These are phyloP conservation scores for Amblyraja radiata DNA, from an alignment of 2,797 vertebrate species.

Conservation along the genomic window DNA sequence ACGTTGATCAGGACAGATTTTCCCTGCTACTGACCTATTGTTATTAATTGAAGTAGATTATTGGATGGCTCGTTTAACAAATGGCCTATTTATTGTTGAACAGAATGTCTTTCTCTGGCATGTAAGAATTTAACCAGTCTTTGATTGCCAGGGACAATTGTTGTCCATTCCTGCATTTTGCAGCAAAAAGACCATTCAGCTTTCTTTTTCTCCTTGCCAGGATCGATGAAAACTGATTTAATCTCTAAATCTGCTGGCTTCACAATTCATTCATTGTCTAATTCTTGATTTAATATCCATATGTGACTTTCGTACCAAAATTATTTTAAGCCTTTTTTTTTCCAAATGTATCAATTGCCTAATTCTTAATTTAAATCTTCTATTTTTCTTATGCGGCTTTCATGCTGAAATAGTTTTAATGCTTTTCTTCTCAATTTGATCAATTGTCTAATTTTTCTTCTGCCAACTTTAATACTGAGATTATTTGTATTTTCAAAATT, in stretches of 20 bases:
- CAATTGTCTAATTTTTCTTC: too few species aligned
- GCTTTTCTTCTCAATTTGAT: too few species aligned
- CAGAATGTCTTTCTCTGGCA: not conserved
- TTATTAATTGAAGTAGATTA: constrained; percentile 29
- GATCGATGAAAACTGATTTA: not conserved
- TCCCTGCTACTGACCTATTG: not conserved
- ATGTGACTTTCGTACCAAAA: too few species aligned
- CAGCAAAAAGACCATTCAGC: not conserved
- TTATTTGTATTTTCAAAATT: too few species aligned
- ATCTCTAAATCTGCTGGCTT: not conserved
- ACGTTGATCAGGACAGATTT: constrained; percentile 23
- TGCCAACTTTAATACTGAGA: too few species aligned
- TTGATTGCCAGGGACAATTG: not conserved
- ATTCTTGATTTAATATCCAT: not conserved
- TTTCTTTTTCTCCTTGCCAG: not conserved
- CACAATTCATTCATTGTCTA: not conserved
- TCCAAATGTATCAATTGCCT: not conserved
- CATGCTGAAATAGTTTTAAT: too few species aligned
- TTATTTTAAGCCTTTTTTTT: too few species aligned
- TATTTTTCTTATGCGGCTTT: not conserved
- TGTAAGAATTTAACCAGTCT: constrained; percentile 19
- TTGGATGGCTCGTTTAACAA: constrained; percentile 19
- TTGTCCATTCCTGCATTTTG: not conserved
- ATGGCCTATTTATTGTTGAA: constrained; percentile 18
- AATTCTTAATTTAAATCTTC: not conserved